Evolutionary conservation across 2,888 invertebrate species (phyloP).

Genomic region (Campoplex nolae): DNA sequence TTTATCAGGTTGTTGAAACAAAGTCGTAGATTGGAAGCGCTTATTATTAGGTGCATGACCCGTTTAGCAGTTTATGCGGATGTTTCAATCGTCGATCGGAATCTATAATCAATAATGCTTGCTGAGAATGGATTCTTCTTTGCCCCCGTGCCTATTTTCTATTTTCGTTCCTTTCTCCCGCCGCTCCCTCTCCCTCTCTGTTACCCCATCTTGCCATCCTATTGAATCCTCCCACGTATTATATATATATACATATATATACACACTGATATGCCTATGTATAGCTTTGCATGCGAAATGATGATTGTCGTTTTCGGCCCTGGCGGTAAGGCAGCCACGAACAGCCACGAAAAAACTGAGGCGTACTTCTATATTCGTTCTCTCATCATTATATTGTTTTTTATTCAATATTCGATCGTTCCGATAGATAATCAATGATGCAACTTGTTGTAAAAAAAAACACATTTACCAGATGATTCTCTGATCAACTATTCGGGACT

Average conservation of each 20-base stretch:
- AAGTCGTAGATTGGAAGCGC: conserved; percentile 8
- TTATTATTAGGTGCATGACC: conserved; percentile 44
- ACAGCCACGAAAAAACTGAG: conserved; percentile 14
- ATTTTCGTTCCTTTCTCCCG: background rate
- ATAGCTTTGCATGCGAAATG: conserved; percentile 62
- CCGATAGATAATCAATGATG: conserved; percentile 16
- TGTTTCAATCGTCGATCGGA: conserved; percentile 12
- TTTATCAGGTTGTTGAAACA: background rate
- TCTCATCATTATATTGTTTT: background rate
- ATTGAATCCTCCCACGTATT: conserved; percentile 12
- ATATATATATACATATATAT: too few relatives aligned
- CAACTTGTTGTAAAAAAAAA: conserved; percentile 8
- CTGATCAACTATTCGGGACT: conserved; percentile 44
- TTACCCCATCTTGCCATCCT: conserved; percentile 25
- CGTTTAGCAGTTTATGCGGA: background rate
- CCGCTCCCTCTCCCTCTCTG: background rate
- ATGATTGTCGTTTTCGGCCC: conserved; percentile 56
- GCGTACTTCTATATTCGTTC: background rate
- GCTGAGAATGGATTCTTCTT: conserved; percentile 19
- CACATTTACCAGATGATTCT: conserved; percentile 44
- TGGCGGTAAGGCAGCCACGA: conserved; percentile 51
- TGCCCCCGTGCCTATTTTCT: background rate
- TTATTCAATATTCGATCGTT: conserved; percentile 9
- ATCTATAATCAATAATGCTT: conserved; percentile 33
- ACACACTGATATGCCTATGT: conserved; percentile 39